phyloP scores from a whole-genome alignment of 2,113 vertebrate species.

The Taxidea taxus region DNA sequence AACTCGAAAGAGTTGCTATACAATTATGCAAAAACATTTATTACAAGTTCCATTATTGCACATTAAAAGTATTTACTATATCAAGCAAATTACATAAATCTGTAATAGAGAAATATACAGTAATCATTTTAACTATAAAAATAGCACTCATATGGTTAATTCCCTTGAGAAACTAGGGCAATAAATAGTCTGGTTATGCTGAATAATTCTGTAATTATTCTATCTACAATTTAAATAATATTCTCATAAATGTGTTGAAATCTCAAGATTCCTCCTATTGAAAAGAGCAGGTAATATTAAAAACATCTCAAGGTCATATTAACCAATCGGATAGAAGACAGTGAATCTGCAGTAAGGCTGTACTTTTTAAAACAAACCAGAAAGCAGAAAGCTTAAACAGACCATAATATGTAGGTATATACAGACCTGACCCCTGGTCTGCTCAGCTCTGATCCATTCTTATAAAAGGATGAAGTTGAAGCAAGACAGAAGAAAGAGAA shows the following conservation, averaged over 20 bases:
- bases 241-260: background rate
- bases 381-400: background rate
- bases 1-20: background rate
- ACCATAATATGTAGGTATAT: background rate
- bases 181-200: background rate
- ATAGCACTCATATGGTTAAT: background rate
- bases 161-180: constrained; percentile 16
- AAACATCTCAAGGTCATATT: background rate
- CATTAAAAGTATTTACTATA: constrained; percentile 8
- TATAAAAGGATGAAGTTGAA: background rate
- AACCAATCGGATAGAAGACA: background rate
- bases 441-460: background rate
- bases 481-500: no score
- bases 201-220: background rate
- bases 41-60: background rate
- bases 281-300: background rate
- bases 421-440: background rate
- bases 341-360: background rate
- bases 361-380: background rate
- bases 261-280: background rate
- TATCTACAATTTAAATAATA: constrained; percentile 47
- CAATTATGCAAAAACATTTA: constrained; percentile 50
- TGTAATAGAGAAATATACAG: background rate
- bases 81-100: constrained; percentile 28
- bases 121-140: background rate